Evolutionary conservation across 2,888 invertebrate genomes (phyloP).

Genomic region (Schizotus pectinicornis): DNA sequence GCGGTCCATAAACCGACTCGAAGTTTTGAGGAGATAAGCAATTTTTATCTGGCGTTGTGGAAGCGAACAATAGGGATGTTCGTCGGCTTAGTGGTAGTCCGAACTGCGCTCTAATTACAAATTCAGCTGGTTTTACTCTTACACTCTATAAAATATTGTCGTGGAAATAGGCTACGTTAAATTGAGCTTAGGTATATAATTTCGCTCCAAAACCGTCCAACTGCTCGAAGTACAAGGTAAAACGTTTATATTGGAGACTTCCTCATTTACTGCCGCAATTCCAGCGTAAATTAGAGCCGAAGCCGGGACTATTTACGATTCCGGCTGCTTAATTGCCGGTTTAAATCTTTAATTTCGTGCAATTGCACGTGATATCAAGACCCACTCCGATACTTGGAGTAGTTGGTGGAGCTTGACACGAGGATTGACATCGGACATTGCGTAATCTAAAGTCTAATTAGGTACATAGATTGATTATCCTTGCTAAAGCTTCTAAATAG

Average conservation of each 20-base stretch:
- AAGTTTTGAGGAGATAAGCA: too few relatives aligned
- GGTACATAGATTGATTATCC: constrained; percentile 51
- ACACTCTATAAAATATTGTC: constrained; percentile 27
- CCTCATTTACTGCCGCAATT: constrained; percentile 15
- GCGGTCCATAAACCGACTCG: too few relatives aligned
- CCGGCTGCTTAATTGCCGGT: constrained; percentile 12
- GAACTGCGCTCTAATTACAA: constrained; percentile 5
- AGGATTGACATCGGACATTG: constrained; percentile 42
- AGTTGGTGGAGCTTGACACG: constrained; percentile 6
- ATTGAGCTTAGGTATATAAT: constrained; percentile 31
- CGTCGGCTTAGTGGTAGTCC: not conserved
- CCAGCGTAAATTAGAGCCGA: constrained; percentile 6
- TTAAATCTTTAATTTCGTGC: constrained; percentile 5
- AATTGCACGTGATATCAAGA: not conserved
- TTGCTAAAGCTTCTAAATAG: constrained; percentile 53
- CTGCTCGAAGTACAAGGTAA: constrained; percentile 14
- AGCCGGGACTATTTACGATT: constrained; percentile 10
- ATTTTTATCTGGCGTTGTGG: not conserved
- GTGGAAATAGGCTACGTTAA: constrained; percentile 29
- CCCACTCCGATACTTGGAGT: not conserved
- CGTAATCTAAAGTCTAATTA: constrained; percentile 39
- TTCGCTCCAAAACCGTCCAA: constrained; percentile 3
- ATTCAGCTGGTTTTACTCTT: constrained; percentile 16
- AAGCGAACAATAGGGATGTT: constrained; percentile 12
- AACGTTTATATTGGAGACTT: constrained; percentile 12